phyloP scores from a whole-genome alignment of 2,888 invertebrate genomes.

The Sepioteuthis lessoniana region DNA sequence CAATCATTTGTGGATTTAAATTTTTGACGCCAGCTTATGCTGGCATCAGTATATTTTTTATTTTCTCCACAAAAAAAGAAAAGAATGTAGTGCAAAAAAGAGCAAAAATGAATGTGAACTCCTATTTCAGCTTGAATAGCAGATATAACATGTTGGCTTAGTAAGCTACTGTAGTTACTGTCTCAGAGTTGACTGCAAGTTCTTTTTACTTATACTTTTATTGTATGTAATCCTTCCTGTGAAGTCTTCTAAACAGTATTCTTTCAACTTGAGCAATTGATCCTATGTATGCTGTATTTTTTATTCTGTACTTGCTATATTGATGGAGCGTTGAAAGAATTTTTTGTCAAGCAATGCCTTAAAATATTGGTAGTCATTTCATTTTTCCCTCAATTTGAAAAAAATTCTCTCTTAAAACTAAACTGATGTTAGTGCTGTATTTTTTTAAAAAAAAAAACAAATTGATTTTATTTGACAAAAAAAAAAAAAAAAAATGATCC shows the following conservation, averaged over 20 bases:
- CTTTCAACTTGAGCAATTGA: constrained; percentile 8
- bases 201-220: constrained; percentile 36
- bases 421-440: constrained; percentile 46
- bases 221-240: constrained; percentile 43
- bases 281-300: not conserved
- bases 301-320: constrained; percentile 16
- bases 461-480: constrained; percentile 40
- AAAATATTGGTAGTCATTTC: constrained; percentile 4
- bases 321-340: constrained; percentile 8
- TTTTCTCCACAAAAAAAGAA: not conserved
- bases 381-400: not conserved
- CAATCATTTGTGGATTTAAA: constrained; percentile 41
- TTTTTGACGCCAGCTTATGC: not conserved
- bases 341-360: constrained; percentile 12
- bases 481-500: constrained; percentile 25
- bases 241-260: constrained; percentile 42
- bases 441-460: constrained; percentile 24
- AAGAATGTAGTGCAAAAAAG: not conserved
- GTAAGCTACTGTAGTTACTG: constrained; percentile 37
- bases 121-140: constrained; percentile 35
- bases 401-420: not conserved
- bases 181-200: constrained; percentile 35
- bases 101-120: not conserved
- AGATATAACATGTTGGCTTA: constrained; percentile 46
- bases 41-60: not conserved